Percentiles rank a stretch among this genome's conserved stretches.
phyloP scores from a whole-genome alignment of 2,888 invertebrate species.

The Erebia palarica region DNA sequence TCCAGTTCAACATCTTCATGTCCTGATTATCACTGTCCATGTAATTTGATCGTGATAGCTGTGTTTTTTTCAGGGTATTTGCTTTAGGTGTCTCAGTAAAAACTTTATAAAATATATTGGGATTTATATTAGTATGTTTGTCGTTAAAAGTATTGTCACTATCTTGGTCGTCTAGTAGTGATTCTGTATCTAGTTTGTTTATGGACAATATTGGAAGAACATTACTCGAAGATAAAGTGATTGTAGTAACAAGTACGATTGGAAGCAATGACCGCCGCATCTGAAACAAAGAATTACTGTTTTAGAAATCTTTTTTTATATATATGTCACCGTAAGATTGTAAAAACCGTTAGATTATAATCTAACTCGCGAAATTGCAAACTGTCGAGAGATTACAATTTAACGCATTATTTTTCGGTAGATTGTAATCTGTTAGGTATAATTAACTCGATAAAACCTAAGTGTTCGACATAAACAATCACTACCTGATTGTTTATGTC shows the following conservation, averaged over 20 bases:
- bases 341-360: too few species aligned
- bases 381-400: too few species aligned
- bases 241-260: conserved; percentile 62
- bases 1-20: conserved; percentile 51
- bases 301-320: background rate
- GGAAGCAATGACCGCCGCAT: conserved; percentile 64
- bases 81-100: conserved; percentile 42
- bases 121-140: conserved; percentile 54
- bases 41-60: conserved; percentile 47
- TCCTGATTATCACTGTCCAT: conserved; percentile 45
- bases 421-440: too few species aligned
- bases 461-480: too few species aligned
- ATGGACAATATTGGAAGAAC: conserved; percentile 62
- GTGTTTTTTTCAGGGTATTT: conserved; percentile 49
- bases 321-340: too few species aligned
- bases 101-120: conserved; percentile 59
- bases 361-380: too few species aligned
- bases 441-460: too few species aligned
- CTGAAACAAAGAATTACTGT: conserved; percentile 60
- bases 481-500: too few species aligned
- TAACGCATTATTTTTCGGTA: too few species aligned
- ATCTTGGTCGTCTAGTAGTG: conserved; percentile 54
- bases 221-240: conserved; percentile 69
- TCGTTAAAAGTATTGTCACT: conserved; percentile 69
- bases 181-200: conserved; percentile 54